Base-by-base conservation (phyloP, 2,113 vertebrate species). In the Orientallactaga bullata region DNA sequence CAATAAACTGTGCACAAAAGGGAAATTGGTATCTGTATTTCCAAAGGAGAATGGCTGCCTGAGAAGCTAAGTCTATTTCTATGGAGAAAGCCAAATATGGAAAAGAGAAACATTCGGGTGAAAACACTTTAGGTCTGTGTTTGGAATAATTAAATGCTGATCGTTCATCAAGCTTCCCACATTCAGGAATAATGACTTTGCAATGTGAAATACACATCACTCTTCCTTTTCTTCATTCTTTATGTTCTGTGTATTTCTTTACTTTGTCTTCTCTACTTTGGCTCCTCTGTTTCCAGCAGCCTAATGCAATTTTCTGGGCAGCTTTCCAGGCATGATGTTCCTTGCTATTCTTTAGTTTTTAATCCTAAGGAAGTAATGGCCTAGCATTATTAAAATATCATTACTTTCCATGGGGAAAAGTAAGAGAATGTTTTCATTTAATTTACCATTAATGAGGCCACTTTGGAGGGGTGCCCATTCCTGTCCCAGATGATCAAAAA, bases 21-120 rank as follows among this genome's bases (percentile, higher is more conserved):
- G 55, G 92, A 96, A 96, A 96, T 93, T 83, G 94, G 90, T 66
- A 90, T 79, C 81, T 86, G 58, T 90, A 79, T 94, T 79, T 73
- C 63, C 79, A 69, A 79, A 58, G 73, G 42, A 90, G 74, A 93
- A 77, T 42, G 90, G 2, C 90, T 80, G 66, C 73, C 77, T 7
- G 12, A 90, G 88, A 87, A 94, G 90, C 24, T 30, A 42, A 58
- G 79, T 68, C 61, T 82, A 6, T 58, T 65, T 88, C 73, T 7
- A 2, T 21, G 30, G 30, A 42, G 60, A 39, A 55, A 77, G 30
- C 32, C 66, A 24, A 88, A 76, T 13, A 82, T 85, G 37, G 78
- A 85, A 32, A 88, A 47, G 16, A 28, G 69, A 55, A 65, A 60
- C 68, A 18, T 47, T 47, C 39, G 63, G 32, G 30, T 30, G 55